Evolutionary conservation across 2,888 invertebrate species (phyloP).

Genomic region (Megalurothrips usitatus): DNA sequence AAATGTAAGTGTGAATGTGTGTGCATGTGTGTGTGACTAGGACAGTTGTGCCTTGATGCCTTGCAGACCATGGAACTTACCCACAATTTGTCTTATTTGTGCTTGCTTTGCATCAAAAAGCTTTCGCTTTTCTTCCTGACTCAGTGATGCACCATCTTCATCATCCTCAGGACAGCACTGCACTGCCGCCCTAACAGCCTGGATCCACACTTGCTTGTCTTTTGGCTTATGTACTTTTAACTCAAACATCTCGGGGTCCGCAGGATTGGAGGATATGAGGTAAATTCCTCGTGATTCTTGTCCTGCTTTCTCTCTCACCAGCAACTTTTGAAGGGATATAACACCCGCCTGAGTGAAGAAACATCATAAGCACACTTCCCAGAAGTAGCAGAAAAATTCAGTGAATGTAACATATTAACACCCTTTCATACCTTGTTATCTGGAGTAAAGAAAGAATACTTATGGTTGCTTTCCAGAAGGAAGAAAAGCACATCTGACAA

Average conservation of each 20-base stretch:
- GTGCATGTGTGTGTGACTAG: too few species aligned
- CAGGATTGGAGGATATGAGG: constrained; percentile 85
- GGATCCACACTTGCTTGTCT: constrained; percentile 87
- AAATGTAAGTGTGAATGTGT: too few species aligned
- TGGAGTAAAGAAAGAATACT: constrained; percentile 87
- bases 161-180: constrained; percentile 79
- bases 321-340: constrained; percentile 82
- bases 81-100: constrained; percentile 74
- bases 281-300: constrained; percentile 84
- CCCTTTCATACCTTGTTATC: constrained; percentile 73
- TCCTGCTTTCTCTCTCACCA: constrained; percentile 92
- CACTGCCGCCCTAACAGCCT: constrained; percentile 76
- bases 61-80: constrained; percentile 50
- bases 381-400: constrained; percentile 8
- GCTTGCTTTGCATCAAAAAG: constrained; percentile 72
- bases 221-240: constrained; percentile 80
- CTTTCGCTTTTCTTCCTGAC: constrained; percentile 72
- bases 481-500: constrained; percentile 90
- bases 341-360: constrained; percentile 70
- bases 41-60: too few species aligned
- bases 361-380: constrained; percentile 31
- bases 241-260: constrained; percentile 95
- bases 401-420: not conserved
- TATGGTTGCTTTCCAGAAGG: constrained; percentile 85
- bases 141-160: constrained; percentile 56